Evolutionary conservation across 2,888 invertebrate genomes (phyloP), one percentile per base, ranked within the genome.

Genomic region (Zaprionus obscuricornis): DNA sequence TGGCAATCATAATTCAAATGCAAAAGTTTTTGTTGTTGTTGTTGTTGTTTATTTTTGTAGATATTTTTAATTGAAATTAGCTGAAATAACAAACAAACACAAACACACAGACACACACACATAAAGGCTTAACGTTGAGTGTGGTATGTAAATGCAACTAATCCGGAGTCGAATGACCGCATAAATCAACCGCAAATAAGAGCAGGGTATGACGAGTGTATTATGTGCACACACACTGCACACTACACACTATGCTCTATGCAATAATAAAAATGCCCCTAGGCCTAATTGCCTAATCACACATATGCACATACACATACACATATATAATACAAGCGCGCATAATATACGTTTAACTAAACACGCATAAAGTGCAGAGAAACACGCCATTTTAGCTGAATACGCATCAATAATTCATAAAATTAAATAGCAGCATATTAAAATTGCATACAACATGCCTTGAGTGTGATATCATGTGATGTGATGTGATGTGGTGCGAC

Each of bases 51-150:
- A n/a, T n/a, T n/a, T n/a, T n/a, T n/a, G n/a, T n/a, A n/a, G n/a
- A n/a, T n/a, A n/a, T n/a, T 73, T 67, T 78, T 84, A 78, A 85
- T 84, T 81, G 71, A 78, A 82, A 85, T 81, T 54, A 69, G 67
- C 67, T 76, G 66, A 60, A 40, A 45, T 24, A 63, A n/a, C 36
- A 40, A 29, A 42, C 29, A 50, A 27, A 51, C 37, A 43, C 40
- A 45, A 10, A 46, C 40, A 37, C 16, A 58, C 18, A 39, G 22
- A 52, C 26, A 54, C 13, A n/a, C 4, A 33, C 1, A 6, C 13
- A 31, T 11, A 31, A 3, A 31, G 11, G 39, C 55, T 31, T 43
- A 20, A 22, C 47, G 52, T n/a, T n/a, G n/a, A n/a, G n/a, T n/a
- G 57, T 63, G 47, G 66, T 60, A 43, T 75, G 66, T 58, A 75